Evolutionary conservation across 2,888 invertebrate genomes (phyloP).

Genomic region (Cantharis nigra): DNA sequence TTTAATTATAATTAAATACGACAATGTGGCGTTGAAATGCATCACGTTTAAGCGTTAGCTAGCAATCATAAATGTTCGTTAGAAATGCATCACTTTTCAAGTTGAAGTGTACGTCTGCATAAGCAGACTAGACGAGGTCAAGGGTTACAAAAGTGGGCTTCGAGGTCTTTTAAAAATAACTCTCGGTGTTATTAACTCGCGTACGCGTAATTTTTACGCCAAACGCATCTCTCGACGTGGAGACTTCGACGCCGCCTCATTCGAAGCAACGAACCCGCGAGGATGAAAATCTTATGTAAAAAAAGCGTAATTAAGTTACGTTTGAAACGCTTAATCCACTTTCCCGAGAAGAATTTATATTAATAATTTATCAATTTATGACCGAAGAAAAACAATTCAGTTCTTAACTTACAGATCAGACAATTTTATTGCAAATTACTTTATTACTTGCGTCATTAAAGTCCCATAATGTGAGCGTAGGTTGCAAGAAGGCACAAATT

Average conservation of each 20-base stretch:
- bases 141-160: slow-evolving; percentile 18
- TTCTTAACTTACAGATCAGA: neutral
- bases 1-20: slow-evolving; percentile 3
- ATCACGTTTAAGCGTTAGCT: neutral
- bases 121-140: slow-evolving; percentile 23
- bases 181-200: slow-evolving; percentile 11
- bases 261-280: neutral
- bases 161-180: slow-evolving; percentile 15
- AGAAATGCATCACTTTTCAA: slow-evolving; percentile 9
- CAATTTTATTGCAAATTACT: slow-evolving; percentile 19
- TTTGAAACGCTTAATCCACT: neutral
- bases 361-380: neutral
- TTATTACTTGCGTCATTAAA: slow-evolving; percentile 18
- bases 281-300: neutral
- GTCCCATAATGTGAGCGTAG: neutral
- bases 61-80: slow-evolving; percentile 3
- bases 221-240: neutral
- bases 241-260: neutral
- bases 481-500: slow-evolving; percentile 13
- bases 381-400: neutral
- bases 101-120: slow-evolving; percentile 11
- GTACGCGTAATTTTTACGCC: neutral
- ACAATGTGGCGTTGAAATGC: neutral
- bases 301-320: neutral
- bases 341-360: neutral